phyloP scores from a whole-genome alignment of 2,888 invertebrate genomes.

The Cataglyphis rosenhaueri region DNA sequence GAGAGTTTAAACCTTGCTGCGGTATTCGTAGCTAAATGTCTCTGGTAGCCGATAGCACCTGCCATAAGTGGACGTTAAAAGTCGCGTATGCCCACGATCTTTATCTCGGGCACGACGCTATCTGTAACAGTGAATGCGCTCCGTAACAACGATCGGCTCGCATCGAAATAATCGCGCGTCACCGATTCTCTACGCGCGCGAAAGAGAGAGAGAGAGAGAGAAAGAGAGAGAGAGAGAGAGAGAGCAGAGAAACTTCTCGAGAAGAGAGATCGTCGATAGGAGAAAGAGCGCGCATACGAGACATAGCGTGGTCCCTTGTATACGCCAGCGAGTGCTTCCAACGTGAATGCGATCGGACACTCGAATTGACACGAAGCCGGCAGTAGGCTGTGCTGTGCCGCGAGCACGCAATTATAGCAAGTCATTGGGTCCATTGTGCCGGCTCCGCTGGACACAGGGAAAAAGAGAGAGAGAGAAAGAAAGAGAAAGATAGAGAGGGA shows the following conservation, averaged over 20 bases:
- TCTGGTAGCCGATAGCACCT: constrained; percentile 38
- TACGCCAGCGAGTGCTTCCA: constrained; percentile 36
- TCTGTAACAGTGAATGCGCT: constrained; percentile 29
- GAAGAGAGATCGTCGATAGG: constrained; percentile 52
- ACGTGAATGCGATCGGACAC: constrained; percentile 70
- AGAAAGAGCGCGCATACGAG: constrained; percentile 46
- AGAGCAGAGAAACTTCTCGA: constrained; percentile 4
- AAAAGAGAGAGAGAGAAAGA: constrained; percentile 30
- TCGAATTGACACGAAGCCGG: constrained; percentile 72
- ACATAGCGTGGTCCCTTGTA: constrained; percentile 13
- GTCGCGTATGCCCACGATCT: constrained; percentile 18
- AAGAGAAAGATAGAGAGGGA: constrained; percentile 10
- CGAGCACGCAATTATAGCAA: constrained; percentile 73
- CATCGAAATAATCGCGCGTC: constrained; percentile 54
- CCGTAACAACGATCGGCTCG: constrained; percentile 32
- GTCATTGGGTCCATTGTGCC: constrained; percentile 76
- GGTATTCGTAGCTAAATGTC: not conserved
- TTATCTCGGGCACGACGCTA: constrained; percentile 21
- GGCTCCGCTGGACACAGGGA: constrained; percentile 47
- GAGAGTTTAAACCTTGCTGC: not conserved
- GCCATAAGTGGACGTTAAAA: constrained; percentile 30
- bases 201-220: not conserved
- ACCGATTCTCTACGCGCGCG: constrained; percentile 33
- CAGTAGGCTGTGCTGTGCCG: constrained; percentile 70
- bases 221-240: constrained; percentile 11